These are phyloP conservation scores for Xiphorhynchus elegans DNA, from an alignment of 2,113 vertebrate species.

Conservation along the genomic window DNA sequence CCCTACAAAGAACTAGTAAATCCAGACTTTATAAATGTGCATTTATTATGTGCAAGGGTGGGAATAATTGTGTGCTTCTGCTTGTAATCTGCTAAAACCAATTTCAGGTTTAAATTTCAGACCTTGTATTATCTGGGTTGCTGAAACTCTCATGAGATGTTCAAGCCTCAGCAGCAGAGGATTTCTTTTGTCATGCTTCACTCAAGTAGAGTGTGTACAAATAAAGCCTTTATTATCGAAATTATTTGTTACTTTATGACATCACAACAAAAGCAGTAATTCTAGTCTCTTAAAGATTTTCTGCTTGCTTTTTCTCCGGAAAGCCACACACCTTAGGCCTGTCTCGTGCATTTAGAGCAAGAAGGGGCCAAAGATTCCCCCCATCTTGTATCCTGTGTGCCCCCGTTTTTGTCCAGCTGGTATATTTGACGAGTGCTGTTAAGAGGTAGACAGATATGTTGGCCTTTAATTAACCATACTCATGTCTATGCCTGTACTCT, in stretches of 20 bases:
- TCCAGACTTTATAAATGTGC: rapidly evolving
- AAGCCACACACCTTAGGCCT: background rate
- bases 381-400: background rate
- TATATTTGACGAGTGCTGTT: background rate
- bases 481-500: background rate
- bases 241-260: background rate
- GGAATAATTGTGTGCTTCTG: background rate
- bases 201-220: rapidly evolving
- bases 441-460: background rate
- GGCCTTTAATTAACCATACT: background rate
- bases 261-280: background rate
- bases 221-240: background rate
- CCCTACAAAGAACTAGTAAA: background rate
- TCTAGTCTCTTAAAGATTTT: background rate
- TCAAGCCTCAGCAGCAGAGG: background rate
- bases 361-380: background rate
- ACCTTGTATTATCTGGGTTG: background rate
- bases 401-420: background rate
- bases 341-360: background rate
- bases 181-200: background rate
- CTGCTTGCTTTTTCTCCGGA: background rate
- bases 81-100: background rate
- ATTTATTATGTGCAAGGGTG: background rate
- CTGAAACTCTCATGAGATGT: background rate
- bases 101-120: background rate